Percentiles rank a stretch among this genome's conserved stretches.
Evolutionary conservation across 2,797 vertebrate genomes (phyloP).

Genomic region (Sternotherus odoratus): DNA sequence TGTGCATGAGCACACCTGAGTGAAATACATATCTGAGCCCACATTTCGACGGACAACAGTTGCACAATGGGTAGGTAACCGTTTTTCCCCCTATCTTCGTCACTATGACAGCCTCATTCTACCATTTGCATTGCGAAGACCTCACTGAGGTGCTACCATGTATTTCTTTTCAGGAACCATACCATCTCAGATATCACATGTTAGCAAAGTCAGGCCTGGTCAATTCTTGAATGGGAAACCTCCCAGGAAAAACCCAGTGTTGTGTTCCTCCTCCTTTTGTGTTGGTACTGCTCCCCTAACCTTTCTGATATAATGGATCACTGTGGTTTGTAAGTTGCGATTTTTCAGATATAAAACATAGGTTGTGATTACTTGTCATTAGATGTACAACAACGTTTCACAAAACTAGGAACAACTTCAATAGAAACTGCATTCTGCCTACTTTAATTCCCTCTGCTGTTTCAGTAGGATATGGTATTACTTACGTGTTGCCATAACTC

Average conservation of each 20-base stretch:
- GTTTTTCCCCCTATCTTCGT: background rate
- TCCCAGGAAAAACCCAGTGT: background rate
- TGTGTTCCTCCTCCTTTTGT: background rate
- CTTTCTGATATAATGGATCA: background rate
- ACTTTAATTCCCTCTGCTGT: background rate
- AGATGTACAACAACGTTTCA: background rate
- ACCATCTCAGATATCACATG: background rate
- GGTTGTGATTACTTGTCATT: background rate
- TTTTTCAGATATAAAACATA: background rate
- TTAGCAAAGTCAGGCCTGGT: background rate
- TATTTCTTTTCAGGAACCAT: background rate
- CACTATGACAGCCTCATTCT: background rate
- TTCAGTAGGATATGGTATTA: background rate
- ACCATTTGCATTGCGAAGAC: background rate
- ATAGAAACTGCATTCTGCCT: background rate
- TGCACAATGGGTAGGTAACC: no score
- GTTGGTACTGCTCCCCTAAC: background rate
- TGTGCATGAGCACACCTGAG: no score
- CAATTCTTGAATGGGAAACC: background rate
- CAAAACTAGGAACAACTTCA: background rate
- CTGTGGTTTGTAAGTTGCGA: background rate
- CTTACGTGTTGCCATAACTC: background rate
- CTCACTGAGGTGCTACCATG: background rate
- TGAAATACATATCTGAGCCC: no score
- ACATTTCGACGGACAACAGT: no score